Conservation (phyloP, 2,113 vertebrate species). For the Pollimyrus isidori region DNA sequence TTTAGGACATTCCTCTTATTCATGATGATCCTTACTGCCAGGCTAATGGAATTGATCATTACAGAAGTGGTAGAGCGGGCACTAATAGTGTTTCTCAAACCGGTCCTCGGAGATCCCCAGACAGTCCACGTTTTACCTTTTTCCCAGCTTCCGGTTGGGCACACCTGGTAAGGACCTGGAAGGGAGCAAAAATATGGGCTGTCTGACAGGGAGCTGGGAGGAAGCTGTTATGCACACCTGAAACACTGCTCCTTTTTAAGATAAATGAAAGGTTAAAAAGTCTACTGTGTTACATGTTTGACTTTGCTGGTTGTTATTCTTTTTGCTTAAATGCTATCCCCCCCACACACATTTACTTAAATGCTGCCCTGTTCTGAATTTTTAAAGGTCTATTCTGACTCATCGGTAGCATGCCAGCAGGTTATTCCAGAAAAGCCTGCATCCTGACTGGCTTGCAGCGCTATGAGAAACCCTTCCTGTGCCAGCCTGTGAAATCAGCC, state of each 20-base stretch:
- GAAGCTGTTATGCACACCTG: neutral
- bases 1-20: neutral
- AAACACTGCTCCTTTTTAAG: neutral
- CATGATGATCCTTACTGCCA: neutral
- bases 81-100: neutral
- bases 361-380: neutral
- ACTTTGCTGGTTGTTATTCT: neutral
- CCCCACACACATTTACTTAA: neutral
- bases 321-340: neutral
- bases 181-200: neutral
- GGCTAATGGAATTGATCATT: neutral
- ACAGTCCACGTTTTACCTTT: neutral
- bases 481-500: neutral
- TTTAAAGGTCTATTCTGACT: neutral
- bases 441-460: neutral
- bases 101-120: neutral
- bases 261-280: neutral
- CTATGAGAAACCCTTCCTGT: neutral
- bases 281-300: neutral
- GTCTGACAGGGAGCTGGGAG: neutral
- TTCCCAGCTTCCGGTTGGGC: neutral
- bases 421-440: neutral
- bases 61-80: neutral
- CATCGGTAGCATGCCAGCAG: neutral
- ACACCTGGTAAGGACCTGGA: neutral